These are phyloP conservation scores for Eriocheir sinensis DNA, from an alignment of 1,140 invertebrate species.

Conservation along the genomic window DNA sequence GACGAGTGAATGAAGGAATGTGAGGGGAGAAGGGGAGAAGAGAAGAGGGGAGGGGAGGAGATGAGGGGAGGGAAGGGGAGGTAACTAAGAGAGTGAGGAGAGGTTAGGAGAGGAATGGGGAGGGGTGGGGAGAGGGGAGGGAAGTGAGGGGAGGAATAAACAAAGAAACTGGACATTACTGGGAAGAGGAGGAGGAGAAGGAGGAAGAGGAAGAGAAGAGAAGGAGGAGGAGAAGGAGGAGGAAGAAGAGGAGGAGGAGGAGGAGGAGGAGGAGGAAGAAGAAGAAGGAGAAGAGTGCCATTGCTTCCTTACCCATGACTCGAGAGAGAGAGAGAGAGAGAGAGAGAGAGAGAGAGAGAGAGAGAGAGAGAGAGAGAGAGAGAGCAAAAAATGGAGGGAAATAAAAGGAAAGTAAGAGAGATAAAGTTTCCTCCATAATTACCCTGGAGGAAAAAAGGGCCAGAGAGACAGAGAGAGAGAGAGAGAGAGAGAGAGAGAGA, in stretches of 20 bases:
- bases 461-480: not conserved
- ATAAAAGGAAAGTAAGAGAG: not conserved
- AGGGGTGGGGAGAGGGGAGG: not conserved
- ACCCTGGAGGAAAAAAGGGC: too few relatives aligned
- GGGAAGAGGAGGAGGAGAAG: not conserved
- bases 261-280: not conserved
- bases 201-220: constrained; percentile 27
- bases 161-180: not conserved
- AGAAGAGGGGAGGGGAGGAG: too few relatives aligned
- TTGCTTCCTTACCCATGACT: not conserved
- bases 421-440: not conserved
- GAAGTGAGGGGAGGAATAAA: not conserved
- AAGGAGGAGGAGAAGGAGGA: not conserved
- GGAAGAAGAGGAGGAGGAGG: not conserved
- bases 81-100: not conserved
- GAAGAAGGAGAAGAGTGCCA: not conserved
- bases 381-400: not conserved
- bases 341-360: not conserved
- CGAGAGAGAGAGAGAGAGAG: not conserved
- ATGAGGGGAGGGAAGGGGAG: too few relatives aligned
- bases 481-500: not conserved
- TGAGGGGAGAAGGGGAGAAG: too few relatives aligned
- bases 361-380: not conserved
- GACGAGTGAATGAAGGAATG: too few relatives aligned
- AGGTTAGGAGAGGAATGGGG: not conserved